Percentiles rank a stretch among this genome's conserved stretches.
Evolutionary conservation across 2,888 invertebrate species (phyloP).

Genomic region (Drosophila conformis): DNA sequence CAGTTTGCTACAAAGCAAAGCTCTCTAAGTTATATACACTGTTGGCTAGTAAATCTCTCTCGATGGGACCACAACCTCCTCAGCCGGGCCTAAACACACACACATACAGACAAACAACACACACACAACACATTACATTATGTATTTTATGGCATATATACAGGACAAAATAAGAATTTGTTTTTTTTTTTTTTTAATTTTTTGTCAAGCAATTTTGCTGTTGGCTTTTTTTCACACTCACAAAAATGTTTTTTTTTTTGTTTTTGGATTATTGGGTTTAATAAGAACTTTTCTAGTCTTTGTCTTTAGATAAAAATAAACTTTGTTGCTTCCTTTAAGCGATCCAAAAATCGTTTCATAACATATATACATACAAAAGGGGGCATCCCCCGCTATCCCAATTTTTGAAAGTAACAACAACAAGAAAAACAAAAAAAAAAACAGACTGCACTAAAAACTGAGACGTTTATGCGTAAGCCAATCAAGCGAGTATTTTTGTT

Average conservation of each 20-base stretch:
- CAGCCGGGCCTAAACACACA: slow-evolving; percentile 36
- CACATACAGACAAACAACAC: slow-evolving; percentile 12
- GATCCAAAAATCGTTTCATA: slow-evolving; percentile 14
- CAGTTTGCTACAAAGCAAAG: slow-evolving; percentile 4
- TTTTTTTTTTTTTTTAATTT: slow-evolving; percentile 5
- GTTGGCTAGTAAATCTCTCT: slow-evolving; percentile 34
- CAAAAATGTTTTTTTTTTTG: background rate
- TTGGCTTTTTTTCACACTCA: slow-evolving; percentile 19
- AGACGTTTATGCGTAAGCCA: slow-evolving; percentile 65
- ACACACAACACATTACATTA: slow-evolving; percentile 26
- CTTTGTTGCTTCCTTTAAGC: slow-evolving; percentile 37
- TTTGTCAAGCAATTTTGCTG: slow-evolving; percentile 16
- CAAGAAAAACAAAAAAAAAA: slow-evolving; percentile 17
- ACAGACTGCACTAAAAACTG: slow-evolving; percentile 49
- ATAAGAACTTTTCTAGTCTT: slow-evolving; percentile 51
- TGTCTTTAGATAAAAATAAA: slow-evolving; percentile 30
- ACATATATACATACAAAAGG: slow-evolving; percentile 1
- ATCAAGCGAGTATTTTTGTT: slow-evolving; percentile 62
- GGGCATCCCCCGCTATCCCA: background rate
- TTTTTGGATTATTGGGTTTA: slow-evolving; percentile 1
- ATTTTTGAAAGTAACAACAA: slow-evolving; percentile 23
- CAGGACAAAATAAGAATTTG: slow-evolving; percentile 8
- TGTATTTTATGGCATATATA: slow-evolving; percentile 51
- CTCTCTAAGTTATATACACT: slow-evolving; percentile 33
- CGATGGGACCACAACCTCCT: slow-evolving; percentile 30